Evolutionary conservation across 2,797 vertebrate genomes (phyloP), one percentile per base, ranked within the genome.

Genomic region (Furcifer pardalis): DNA sequence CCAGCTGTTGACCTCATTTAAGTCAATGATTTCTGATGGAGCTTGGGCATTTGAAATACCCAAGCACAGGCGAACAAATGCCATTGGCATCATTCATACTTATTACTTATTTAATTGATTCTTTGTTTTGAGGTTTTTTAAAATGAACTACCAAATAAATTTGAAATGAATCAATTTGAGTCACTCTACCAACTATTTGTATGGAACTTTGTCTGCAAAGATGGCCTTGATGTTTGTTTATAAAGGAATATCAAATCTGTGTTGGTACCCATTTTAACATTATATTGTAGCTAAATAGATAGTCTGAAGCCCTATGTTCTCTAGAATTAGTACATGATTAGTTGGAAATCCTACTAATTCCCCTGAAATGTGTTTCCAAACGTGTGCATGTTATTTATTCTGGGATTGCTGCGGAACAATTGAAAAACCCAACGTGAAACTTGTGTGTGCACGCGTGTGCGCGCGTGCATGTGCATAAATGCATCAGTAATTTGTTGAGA

Each of bases 361-460:
- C 5, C 25, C 10, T 2, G 35, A 23, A 56, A 75, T 4, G 21
- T 52, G 21, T 62, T 68, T 76, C 23, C n/a, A 76, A 81, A 59
- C 69, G 30, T 15, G 25, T 59, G 63, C 46, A 42, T 69, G 42
- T 40, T 23, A n/a, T 46, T 60, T 83, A 75, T 35, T 75, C 15
- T 88, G 77, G 81, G 40, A 49, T 81, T 77, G 80, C 76, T 40
- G 37, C 71, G 46, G 7, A 1, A 30, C 68, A 0, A 69, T 81
- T 85, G 71, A 23, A 78, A 84, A 88, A 78, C 52, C 13, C 10
- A n/a, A n/a, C n/a, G n/a, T n/a, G n/a, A n/a, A n/a, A n/a, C n/a
- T n/a, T n/a, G n/a, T n/a, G n/a, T n/a, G n/a, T n/a, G n/a, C n/a
- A n/a, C n/a, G n/a, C n/a, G n/a, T n/a, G n/a, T n/a, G n/a, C n/a